phyloP scores from a whole-genome alignment of 2,797 vertebrate species.

The Sebastes dallii region DNA sequence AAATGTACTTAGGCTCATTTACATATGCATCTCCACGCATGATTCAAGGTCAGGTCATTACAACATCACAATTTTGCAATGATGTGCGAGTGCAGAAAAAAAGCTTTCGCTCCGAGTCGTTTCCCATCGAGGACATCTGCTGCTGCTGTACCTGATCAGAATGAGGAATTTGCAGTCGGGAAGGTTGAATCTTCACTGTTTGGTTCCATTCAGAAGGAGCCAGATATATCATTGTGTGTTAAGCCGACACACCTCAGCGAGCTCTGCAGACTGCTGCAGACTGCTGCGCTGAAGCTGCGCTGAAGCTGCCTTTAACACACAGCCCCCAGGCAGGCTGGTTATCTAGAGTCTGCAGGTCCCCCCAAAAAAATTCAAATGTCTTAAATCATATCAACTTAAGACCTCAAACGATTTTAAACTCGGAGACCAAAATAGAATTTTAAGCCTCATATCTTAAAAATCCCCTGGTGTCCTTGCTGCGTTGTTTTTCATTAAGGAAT shows the following conservation, averaged over 20 bases:
- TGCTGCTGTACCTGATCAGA: conserved; percentile 11
- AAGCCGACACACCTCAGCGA: conserved; percentile 57
- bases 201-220: conserved; percentile 30
- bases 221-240: conserved; percentile 46
- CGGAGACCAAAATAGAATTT: neutral
- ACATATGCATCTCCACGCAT: neutral
- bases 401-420: conserved; percentile 20
- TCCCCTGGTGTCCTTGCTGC: neutral
- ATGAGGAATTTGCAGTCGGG: neutral
- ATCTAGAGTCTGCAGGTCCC: conserved; percentile 53
- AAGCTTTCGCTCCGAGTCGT: conserved; percentile 3
- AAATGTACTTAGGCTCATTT: neutral
- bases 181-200: conserved; percentile 13
- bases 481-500: conserved; percentile 9
- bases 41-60: conserved; percentile 24
- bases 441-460: neutral
- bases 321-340: conserved; percentile 42
- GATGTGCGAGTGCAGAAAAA: neutral
- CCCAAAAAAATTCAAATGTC: conserved; percentile 7
- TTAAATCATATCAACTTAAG: conserved; percentile 21
- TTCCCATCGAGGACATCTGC: conserved; percentile 8
- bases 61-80: neutral
- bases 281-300: conserved; percentile 41
- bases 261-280: conserved; percentile 54
- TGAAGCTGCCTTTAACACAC: conserved; percentile 32